Conservation (phyloP, 2,113 vertebrate genomes). For the Pogona vitticeps region DNA sequence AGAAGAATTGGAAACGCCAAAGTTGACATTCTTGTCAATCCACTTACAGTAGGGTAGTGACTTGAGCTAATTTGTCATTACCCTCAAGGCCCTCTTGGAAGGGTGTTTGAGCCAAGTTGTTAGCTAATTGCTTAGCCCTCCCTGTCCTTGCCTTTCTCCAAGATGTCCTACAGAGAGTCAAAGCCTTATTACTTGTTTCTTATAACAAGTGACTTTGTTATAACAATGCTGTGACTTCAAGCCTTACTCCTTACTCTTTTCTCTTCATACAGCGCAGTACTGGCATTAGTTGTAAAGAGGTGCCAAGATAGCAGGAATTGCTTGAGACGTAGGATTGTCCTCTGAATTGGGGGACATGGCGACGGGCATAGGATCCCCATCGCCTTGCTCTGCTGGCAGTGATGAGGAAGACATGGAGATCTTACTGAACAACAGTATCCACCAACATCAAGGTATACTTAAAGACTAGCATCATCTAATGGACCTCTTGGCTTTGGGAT, state of each 20-base stretch:
- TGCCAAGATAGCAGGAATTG: constrained; percentile 13
- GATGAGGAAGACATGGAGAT: constrained; percentile 82
- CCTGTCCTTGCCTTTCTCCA: not conserved
- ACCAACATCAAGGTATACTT: constrained; percentile 72
- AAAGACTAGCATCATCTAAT: not conserved
- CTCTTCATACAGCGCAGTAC: constrained; percentile 16
- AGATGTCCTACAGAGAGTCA: constrained; percentile 28
- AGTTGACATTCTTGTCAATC: not conserved
- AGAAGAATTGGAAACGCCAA: not conserved
- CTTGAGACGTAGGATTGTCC: constrained; percentile 45
- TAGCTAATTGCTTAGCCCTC: not conserved
- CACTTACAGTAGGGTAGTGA: not conserved
- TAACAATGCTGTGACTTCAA: constrained; percentile 11
- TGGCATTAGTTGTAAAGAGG: constrained; percentile 43
- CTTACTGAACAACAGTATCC: constrained; percentile 76
- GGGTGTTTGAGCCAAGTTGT: not conserved
- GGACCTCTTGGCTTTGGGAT: too few relatives aligned
- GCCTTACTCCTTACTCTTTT: constrained; percentile 1
- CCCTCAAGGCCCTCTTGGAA: not conserved
- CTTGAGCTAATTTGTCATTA: not conserved
- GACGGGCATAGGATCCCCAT: constrained; percentile 79
- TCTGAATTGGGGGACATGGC: constrained; percentile 72
- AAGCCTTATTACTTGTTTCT: constrained; percentile 22
- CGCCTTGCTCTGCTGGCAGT: constrained; percentile 78
- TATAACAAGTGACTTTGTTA: constrained; percentile 42